A percentile compares a stretch with the other conserved stretches of the same genome.
These are phyloP conservation scores for Tamandua tetradactyla DNA, from an alignment of 2,797 vertebrate species.

Conservation along the genomic window DNA sequence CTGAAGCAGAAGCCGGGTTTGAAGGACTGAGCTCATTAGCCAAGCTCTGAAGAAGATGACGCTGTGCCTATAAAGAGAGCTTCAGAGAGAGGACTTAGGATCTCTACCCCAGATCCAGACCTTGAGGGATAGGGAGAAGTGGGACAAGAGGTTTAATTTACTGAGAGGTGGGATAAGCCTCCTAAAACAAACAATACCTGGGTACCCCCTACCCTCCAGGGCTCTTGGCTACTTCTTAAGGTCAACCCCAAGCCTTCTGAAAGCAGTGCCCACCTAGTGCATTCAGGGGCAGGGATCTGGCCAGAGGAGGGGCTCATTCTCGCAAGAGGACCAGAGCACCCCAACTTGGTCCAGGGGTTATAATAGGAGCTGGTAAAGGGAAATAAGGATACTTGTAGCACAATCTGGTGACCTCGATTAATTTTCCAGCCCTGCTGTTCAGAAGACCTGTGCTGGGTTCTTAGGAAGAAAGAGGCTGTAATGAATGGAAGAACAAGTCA, in stretches of 20 bases:
- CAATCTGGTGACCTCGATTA: fast-evolving
- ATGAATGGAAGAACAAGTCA: not conserved
- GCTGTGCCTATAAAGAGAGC: not conserved
- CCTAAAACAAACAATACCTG: not conserved
- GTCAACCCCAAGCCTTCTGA: not conserved
- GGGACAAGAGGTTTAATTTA: not conserved
- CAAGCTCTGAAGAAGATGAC: not conserved
- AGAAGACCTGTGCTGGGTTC: not conserved
- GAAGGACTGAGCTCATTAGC: slow-evolving; percentile 50
- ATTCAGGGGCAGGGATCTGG: not conserved
- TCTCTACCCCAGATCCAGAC: not conserved
- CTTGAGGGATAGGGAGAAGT: not conserved
- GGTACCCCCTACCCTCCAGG: too few species aligned
- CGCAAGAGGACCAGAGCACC: not conserved
- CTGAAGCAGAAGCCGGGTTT: not conserved
- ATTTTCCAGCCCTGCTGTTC: not conserved
- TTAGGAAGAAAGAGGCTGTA: not conserved
- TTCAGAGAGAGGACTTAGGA: not conserved
- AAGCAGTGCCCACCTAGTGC: not conserved
- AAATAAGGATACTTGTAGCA: fast-evolving
- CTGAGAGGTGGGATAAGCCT: not conserved
- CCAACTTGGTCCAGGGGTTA: not conserved
- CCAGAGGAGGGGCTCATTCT: too few species aligned
- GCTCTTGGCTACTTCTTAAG: not conserved
- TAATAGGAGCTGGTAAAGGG: not conserved